phyloP scores from a whole-genome alignment of 2,888 invertebrate genomes.

The Eristalis intricaria region DNA sequence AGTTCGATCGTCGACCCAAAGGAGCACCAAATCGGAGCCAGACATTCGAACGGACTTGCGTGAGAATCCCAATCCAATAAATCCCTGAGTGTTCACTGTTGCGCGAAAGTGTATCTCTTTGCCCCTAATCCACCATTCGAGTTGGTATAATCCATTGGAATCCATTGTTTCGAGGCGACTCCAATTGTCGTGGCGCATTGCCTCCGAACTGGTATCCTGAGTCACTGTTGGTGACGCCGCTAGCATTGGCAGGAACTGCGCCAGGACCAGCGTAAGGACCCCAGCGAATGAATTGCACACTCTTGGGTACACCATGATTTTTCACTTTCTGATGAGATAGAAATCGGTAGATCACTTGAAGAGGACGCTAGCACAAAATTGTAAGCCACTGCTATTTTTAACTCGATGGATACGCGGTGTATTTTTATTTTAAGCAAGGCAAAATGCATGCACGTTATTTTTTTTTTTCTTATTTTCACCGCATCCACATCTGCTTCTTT shows the following conservation, averaged over 20 bases:
- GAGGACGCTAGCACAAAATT: not conserved
- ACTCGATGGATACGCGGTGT: conserved; percentile 22
- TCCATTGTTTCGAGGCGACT: conserved; percentile 80
- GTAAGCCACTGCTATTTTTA: conserved; percentile 27
- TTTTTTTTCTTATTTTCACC: conserved; percentile 22
- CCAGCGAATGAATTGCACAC: conserved; percentile 13
- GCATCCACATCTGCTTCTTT: conserved; percentile 55
- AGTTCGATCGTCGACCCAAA: conserved; percentile 90
- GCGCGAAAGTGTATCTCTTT: conserved; percentile 90
- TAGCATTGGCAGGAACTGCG: not conserved
- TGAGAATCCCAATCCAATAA: conserved; percentile 93
- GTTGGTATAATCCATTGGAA: conserved; percentile 79
- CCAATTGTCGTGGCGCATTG: conserved; percentile 78
- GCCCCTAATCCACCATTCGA: conserved; percentile 88
- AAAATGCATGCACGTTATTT: conserved; percentile 17
- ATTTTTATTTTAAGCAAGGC: conserved; percentile 13
- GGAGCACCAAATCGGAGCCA: conserved; percentile 92
- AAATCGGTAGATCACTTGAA: not conserved
- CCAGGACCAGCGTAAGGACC: conserved; percentile 12
- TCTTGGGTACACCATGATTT: conserved; percentile 38
- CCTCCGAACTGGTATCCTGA: conserved; percentile 41
- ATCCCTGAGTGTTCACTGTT: conserved; percentile 91
- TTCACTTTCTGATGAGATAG: conserved; percentile 7
- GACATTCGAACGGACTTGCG: conserved; percentile 88
- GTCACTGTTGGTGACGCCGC: conserved; percentile 24